Conservation (phyloP, 1,140 invertebrate genomes). For the Ridgeia piscesae region DNA sequence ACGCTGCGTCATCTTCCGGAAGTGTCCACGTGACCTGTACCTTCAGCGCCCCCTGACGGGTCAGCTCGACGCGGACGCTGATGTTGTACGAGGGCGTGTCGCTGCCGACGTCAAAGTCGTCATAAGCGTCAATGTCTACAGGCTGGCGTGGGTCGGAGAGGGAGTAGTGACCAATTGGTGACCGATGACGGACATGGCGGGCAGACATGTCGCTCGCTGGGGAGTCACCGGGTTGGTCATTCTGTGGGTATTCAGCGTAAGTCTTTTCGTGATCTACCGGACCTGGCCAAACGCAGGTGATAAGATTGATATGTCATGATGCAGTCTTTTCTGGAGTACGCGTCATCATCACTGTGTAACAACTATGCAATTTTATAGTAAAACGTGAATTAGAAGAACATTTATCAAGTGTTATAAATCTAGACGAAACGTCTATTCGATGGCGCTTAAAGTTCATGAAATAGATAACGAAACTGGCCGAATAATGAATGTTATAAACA, state of each 20-base stretch:
- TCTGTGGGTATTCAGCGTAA: background rate
- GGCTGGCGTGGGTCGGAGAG: background rate
- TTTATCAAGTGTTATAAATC: too few species aligned
- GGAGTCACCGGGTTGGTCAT: background rate
- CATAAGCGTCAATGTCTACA: background rate
- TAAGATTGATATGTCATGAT: too few species aligned
- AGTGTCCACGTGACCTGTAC: background rate
- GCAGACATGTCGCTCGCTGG: background rate
- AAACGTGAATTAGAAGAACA: too few species aligned
- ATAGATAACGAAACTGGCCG: too few species aligned
- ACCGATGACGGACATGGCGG: background rate
- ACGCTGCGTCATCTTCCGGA: background rate
- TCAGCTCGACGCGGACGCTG: background rate
- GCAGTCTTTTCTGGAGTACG: too few species aligned
- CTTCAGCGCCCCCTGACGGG: background rate
- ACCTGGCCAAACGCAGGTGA: background rate
- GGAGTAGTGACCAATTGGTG: background rate
- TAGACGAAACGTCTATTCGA: too few species aligned
- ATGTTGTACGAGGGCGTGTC: background rate
- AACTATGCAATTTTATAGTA: too few species aligned
- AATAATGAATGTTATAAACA: too few species aligned
- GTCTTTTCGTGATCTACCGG: background rate
- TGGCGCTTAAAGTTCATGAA: too few species aligned
- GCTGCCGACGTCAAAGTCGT: background rate
- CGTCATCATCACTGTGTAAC: too few species aligned